Percentiles rank a stretch among this genome's conserved stretches.
Evolutionary conservation across 2,888 invertebrate genomes (phyloP).

Genomic region (Epiblema foenella): DNA sequence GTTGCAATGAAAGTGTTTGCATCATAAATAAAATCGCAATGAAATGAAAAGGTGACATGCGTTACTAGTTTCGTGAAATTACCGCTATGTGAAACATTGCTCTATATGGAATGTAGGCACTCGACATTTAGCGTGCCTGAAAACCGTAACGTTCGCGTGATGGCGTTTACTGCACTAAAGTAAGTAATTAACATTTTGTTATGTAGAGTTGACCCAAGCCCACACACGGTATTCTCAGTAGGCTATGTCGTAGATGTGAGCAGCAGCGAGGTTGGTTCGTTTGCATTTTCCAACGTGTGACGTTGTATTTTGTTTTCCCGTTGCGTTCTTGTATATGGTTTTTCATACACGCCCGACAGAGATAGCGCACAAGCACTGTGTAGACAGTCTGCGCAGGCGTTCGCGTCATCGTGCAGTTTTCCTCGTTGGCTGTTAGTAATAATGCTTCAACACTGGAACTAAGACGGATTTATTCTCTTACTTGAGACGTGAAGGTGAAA

Average conservation of each 20-base stretch:
- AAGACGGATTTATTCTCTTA: conserved; percentile 46
- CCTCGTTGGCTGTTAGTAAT: conserved; percentile 41
- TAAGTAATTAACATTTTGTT: conserved; percentile 34
- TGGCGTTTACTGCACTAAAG: conserved; percentile 18
- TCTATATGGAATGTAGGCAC: conserved; percentile 16
- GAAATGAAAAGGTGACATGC: too few species aligned
- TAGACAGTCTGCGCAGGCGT: conserved; percentile 45
- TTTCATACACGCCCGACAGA: conserved; percentile 28
- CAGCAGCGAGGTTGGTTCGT: conserved; percentile 52
- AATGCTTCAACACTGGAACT: conserved; percentile 46
- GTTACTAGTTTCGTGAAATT: not conserved
- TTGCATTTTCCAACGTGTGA: conserved; percentile 63
- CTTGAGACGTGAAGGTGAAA: conserved; percentile 33
- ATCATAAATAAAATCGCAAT: too few species aligned
- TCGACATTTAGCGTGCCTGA: conserved; percentile 27
- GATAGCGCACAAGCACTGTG: conserved; percentile 24
- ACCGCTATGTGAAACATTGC: conserved; percentile 10
- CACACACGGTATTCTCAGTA: conserved; percentile 10
- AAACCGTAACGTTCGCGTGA: conserved; percentile 34
- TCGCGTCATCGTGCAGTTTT: conserved; percentile 48
- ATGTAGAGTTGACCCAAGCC: not conserved
- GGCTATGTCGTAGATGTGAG: conserved; percentile 24
- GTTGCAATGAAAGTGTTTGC: too few species aligned
- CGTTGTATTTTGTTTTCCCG: conserved; percentile 47
- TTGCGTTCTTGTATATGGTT: conserved; percentile 50